Base-by-base conservation (phyloP, 1,140 invertebrate genomes). In the Phortica variegata region DNA sequence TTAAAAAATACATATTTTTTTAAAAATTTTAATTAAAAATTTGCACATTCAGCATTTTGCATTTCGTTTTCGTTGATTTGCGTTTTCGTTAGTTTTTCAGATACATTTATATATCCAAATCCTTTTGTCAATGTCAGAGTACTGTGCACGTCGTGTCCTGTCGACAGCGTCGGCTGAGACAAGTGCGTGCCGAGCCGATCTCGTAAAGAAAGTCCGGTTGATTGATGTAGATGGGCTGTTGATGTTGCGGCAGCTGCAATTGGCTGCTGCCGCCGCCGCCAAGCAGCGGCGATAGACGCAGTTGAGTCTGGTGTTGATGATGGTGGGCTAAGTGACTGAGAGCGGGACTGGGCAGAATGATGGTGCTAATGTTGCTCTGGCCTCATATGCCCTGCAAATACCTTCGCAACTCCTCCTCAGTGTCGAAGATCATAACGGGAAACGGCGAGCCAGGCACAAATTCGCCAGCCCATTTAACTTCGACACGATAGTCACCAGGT, bases 351-450 rank as follows among this genome's bases (percentile, higher is more conserved):
- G 70, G 70, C 60, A 73, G 66, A 52, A 73, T 59, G 40, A 73
- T 73, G 54, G 73, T 55, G 49, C 57, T 66, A 49, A 73, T 63
- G 43, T 59, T 73, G 51, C 65, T 53, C 52, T 65, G 70, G 60
- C 60, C 70, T 73, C 70, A 75, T 71, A 75, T 61, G 54, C 73
- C 73, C 61, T 76, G 73, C 40, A 82, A 68, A 70, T 84, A 85
- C 55, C 83, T 76, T 47, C 84, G 79, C 37, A 99, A 82, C 79
- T 98, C 95, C 74, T 98, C 93, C 77, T 96, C 90, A 6, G 95
- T 98, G 71, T 99, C 97, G 76, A 98, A 97, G 60, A 99, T 99
- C 87, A 97, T 95, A 43, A 99, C 95, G 38, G 91, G 87, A 81
- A 99, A 99, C 1, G 97, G 97, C 32, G 94, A 97, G 7, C 97